Evolutionary conservation across 2,113 vertebrate species (phyloP).

Genomic region (Candoia aspera): DNA sequence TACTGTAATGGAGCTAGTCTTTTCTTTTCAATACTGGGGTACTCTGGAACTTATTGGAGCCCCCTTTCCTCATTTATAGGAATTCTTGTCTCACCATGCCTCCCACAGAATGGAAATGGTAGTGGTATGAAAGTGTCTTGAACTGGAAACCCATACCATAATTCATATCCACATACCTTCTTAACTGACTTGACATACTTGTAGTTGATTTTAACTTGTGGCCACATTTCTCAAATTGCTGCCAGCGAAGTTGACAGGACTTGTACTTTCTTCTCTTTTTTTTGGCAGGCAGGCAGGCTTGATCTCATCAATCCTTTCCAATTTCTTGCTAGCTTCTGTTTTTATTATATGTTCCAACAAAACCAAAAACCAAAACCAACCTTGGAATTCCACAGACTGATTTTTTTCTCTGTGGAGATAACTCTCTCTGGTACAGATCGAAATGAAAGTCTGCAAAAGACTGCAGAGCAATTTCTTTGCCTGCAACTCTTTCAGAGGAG

Average conservation of each 20-base stretch:
- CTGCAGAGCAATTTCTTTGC: neutral
- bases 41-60: too few species aligned
- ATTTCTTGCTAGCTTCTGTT: neutral
- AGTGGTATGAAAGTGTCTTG: neutral
- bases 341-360: neutral
- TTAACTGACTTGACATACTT: neutral
- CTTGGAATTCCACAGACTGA: neutral
- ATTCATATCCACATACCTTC: neutral
- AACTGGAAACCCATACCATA: neutral
- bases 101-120: neutral
- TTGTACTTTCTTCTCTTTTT: neutral
- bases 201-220: neutral
- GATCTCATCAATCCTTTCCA: neutral
- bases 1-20: too few species aligned
- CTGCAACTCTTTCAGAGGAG: neutral
- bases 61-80: too few species aligned
- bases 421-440: neutral
- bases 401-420: neutral
- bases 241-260: neutral
- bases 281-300: neutral
- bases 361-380: neutral
- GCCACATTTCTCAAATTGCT: neutral
- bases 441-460: neutral
- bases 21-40: too few species aligned
- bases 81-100: neutral